Evolutionary conservation across 2,113 vertebrate genomes (phyloP), one percentile per base, ranked within the genome.

Genomic region (Haliaeetus leucogaster): DNA sequence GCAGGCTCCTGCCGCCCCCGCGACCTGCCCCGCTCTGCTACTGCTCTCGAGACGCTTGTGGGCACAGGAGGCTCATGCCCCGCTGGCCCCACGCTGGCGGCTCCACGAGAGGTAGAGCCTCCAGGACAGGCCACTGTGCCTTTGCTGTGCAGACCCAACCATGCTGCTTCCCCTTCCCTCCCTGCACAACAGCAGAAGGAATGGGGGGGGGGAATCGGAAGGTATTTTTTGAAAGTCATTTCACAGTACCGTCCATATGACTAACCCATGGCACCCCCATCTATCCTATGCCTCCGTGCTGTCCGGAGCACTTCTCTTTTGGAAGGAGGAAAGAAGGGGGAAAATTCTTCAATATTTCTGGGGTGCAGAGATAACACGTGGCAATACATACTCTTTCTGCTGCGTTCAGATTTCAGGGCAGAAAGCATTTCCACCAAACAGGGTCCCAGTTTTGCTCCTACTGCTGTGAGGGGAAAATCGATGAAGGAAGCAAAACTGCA

Each of bases 191-290:
- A 59, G 5, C 6, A 3, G 13, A 83, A 68, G 18, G 36, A 76
- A 62, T 10, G 13, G 6, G 10, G 12, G 4, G 0, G 0, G 0
- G 7, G 8, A 26, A 29, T 50, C n/a, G 36, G 40, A 16, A 92
- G 48, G 13, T 16, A 21, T 21, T 86, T 89, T 80, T 47, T 14
- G 1, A 16, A 34, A 62, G 10, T 43, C 10, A 55, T 84, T 66
- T 76, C 71, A 42, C 21, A 38, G 18, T 42, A 34, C 20, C 16
- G 65, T 88, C 34, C 34, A 19, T 32, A 50, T 27, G 34, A 86
- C 7, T 48, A 36, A 61, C 43, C 36, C 36, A 36, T 7, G 43
- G 21, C 45, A 50, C 8, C 6, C 3, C 25, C 45, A 47, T 42
- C 26, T 21, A 34, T 23, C 36, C 36, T 56, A 48, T 65, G 15